These are phyloP conservation scores for Dromiciops gliroides DNA, from an alignment of 2,113 vertebrate genomes.

Conservation along the genomic window DNA sequence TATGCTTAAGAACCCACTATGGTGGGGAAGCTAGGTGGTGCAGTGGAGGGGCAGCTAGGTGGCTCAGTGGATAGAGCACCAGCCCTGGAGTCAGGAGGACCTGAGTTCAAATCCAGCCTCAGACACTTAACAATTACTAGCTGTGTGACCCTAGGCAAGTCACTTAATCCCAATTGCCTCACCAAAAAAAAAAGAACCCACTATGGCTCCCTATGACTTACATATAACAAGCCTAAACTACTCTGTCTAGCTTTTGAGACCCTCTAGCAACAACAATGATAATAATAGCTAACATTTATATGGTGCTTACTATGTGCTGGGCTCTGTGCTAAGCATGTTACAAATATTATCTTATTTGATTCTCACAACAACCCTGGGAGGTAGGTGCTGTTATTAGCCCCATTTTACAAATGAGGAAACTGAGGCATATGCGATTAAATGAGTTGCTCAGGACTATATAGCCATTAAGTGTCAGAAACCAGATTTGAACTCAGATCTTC, in stretches of 20 bases:
- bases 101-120: too few relatives aligned
- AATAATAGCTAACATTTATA: neutral
- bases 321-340: neutral
- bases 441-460: neutral
- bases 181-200: too few relatives aligned
- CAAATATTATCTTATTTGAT: neutral
- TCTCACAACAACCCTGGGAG: neutral
- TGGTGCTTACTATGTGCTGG: neutral
- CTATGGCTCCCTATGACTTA: slow-evolving; percentile 46
- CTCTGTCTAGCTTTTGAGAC: slow-evolving; percentile 54
- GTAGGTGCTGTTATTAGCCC: neutral
- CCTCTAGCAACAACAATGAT: slow-evolving; percentile 18
- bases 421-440: neutral
- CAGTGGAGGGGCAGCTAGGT: too few relatives aligned
- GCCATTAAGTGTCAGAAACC: neutral
- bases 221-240: slow-evolving; percentile 43
- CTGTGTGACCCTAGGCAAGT: too few relatives aligned
- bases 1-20: slow-evolving; percentile 44
- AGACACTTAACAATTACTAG: too few relatives aligned
- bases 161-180: too few relatives aligned
- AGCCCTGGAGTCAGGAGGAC: too few relatives aligned
- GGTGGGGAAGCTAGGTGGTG: too few relatives aligned
- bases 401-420: neutral
- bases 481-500: neutral
- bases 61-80: too few relatives aligned